Percentiles rank a stretch among this genome's conserved stretches.
Conservation (phyloP, 1,140 invertebrate species). For the Drosophila nigrodunni region DNA sequence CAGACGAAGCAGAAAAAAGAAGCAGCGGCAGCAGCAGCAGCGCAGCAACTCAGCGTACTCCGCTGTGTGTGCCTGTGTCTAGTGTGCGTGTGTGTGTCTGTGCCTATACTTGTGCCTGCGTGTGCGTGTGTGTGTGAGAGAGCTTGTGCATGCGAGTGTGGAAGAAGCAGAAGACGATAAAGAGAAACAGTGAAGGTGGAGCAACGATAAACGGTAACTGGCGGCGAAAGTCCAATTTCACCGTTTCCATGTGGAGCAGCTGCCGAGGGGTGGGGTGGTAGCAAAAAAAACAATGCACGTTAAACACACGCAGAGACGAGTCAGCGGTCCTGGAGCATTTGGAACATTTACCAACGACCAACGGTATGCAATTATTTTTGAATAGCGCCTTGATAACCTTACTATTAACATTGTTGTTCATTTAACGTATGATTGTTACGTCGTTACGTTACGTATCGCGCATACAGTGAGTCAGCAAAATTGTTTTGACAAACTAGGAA, state of each 20-base stretch:
- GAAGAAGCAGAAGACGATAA: not conserved
- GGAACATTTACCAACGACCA: slow-evolving; percentile 83
- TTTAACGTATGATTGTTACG: slow-evolving; percentile 29
- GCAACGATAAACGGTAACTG: slow-evolving; percentile 10
- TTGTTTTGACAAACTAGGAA: too few relatives aligned
- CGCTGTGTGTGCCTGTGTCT: slow-evolving; percentile 2
- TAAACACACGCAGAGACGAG: slow-evolving; percentile 84
- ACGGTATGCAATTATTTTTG: slow-evolving; percentile 72
- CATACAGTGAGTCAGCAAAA: not conserved
- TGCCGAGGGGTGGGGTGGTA: slow-evolving; percentile 33
- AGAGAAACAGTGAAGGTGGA: not conserved
- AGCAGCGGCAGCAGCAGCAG: slow-evolving; percentile 29
- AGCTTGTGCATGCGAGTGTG: not conserved
- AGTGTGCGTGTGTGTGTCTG: slow-evolving; percentile 6
- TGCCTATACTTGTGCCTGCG: not conserved
- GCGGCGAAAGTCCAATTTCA: slow-evolving; percentile 36
- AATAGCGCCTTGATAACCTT: slow-evolving; percentile 28
- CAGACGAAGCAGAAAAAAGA: slow-evolving; percentile 10
- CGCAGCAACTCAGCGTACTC: slow-evolving; percentile 14
- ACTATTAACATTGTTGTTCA: slow-evolving; percentile 49
- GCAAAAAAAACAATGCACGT: slow-evolving; percentile 77
- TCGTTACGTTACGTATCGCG: slow-evolving; percentile 20
- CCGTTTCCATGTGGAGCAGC: slow-evolving; percentile 59
- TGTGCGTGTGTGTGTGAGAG: slow-evolving; percentile 8
- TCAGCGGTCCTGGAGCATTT: slow-evolving; percentile 84